These are phyloP conservation scores for Rachycentron canadum DNA, from an alignment of 2,797 vertebrate genomes.

Conservation along the genomic window DNA sequence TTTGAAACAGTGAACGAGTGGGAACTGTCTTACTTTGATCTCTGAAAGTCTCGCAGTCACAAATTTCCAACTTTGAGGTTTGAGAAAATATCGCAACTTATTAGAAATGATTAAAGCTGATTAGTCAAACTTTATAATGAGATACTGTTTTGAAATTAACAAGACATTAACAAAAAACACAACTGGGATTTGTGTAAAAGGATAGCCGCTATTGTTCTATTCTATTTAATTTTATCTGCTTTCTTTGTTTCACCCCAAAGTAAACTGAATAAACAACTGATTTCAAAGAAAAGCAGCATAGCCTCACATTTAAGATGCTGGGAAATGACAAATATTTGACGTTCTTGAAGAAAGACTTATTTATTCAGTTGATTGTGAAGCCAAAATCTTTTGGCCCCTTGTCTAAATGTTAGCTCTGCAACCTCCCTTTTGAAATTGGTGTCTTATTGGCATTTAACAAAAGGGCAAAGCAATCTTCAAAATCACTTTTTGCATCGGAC, in stretches of 20 bases:
- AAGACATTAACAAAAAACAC: too few species aligned
- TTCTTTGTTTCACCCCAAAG: not conserved
- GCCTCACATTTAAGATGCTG: not conserved
- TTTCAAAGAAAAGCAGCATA: not conserved
- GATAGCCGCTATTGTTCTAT: too few species aligned
- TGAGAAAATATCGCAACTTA: not conserved
- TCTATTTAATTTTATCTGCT: not conserved
- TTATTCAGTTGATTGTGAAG: not conserved
- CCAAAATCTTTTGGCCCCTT: not conserved
- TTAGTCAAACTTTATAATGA: not conserved
- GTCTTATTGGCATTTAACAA: not conserved
- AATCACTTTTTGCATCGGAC: not conserved
- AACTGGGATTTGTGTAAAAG: not conserved
- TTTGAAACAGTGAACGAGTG: too few species aligned
- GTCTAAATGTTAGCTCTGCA: not conserved
- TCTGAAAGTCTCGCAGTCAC: not conserved
- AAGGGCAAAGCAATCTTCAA: not conserved
- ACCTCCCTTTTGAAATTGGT: not conserved
- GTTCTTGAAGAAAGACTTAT: not conserved
- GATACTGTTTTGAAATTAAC: not conserved
- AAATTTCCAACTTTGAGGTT: not conserved
- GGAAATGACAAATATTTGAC: not conserved
- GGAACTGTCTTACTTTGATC: conserved; percentile 7
- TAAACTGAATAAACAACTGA: not conserved
- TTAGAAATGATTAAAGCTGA: not conserved